Evolutionary conservation across 2,113 vertebrate species (phyloP).

Genomic region (Callaeas wilsoni): DNA sequence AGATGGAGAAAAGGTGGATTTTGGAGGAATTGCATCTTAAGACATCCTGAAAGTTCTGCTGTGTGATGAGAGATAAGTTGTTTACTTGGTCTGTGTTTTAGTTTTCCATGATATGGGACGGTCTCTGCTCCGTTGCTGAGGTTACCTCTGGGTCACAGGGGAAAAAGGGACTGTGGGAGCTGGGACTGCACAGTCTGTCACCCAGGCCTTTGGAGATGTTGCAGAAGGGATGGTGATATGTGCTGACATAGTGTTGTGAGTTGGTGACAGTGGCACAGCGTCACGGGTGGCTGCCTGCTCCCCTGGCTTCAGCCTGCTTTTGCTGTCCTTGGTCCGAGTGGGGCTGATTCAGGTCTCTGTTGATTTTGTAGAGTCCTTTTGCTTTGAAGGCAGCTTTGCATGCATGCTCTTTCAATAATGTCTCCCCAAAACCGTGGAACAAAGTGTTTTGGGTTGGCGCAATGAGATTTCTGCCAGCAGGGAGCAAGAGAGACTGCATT

Average conservation of each 20-base stretch:
- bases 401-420: background rate
- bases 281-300: accelerated
- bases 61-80: background rate
- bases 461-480: background rate
- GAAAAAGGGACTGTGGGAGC: background rate
- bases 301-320: background rate
- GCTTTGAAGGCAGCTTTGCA: background rate
- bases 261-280: background rate
- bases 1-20: background rate
- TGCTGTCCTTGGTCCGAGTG: background rate
- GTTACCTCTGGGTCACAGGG: background rate
- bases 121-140: background rate
- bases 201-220: background rate
- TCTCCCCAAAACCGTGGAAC: background rate
- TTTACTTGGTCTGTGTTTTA: background rate
- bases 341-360: background rate
- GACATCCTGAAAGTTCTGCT: background rate
- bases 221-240: background rate
- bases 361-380: background rate
- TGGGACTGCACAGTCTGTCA: background rate
- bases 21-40: background rate
- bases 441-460: background rate
- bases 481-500: background rate
- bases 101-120: accelerated
- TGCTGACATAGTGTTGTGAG: accelerated